Conservation (phyloP, 1,140 invertebrate species). For the Ridgeia piscesae region DNA sequence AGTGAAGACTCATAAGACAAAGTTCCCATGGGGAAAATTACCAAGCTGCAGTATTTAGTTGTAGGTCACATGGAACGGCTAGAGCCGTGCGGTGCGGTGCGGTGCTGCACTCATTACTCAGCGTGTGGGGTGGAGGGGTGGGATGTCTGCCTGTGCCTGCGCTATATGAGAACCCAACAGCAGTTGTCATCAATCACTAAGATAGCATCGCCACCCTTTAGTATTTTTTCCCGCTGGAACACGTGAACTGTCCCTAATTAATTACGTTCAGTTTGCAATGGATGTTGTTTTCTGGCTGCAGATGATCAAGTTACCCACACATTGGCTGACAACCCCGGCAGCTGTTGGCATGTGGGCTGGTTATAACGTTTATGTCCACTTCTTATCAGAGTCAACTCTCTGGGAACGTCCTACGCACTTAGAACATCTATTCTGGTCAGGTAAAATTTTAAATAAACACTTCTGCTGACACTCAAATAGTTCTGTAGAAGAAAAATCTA, state of each 20-base stretch:
- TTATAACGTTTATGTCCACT: neutral
- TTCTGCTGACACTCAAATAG: neutral
- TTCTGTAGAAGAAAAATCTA: neutral
- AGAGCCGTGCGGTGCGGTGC: neutral
- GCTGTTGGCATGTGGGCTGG: neutral
- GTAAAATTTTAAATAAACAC: neutral
- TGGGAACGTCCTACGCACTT: neutral
- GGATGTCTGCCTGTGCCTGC: neutral
- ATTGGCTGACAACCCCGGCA: neutral
- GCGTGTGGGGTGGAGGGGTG: neutral
- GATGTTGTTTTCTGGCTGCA: neutral
- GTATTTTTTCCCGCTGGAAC: neutral
- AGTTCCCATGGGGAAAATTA: neutral
- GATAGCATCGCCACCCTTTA: neutral
- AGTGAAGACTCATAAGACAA: neutral
- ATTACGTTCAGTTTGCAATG: conserved; percentile 1
- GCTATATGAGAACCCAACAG: neutral
- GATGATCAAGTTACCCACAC: neutral
- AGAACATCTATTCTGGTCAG: neutral
- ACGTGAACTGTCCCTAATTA: neutral
- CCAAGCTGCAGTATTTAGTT: neutral
- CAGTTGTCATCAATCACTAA: neutral
- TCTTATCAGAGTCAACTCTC: neutral
- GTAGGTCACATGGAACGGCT: neutral
- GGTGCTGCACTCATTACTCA: neutral